Evolutionary conservation across 2,888 invertebrate species (phyloP).

Genomic region (Drosophila austrosaltans): DNA sequence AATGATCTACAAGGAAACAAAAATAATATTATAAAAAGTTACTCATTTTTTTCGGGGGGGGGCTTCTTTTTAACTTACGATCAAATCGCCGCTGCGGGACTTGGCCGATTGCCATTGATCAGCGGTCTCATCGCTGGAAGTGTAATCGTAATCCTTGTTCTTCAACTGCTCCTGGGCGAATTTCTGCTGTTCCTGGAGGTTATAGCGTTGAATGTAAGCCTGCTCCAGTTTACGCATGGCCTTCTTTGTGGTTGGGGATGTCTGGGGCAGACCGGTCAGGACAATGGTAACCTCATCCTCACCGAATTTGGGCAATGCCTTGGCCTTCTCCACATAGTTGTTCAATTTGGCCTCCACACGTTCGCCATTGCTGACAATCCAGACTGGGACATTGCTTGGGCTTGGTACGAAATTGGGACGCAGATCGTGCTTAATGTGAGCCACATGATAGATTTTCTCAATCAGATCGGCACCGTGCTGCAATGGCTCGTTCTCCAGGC

Average conservation of each 20-base stretch:
- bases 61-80: constrained; percentile 60
- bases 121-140: constrained; percentile 70
- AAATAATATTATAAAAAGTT: neutral
- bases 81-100: constrained; percentile 67
- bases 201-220: constrained; percentile 78
- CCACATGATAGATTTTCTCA: constrained; percentile 69
- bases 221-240: constrained; percentile 64
- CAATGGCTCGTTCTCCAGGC: constrained; percentile 70
- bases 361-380: constrained; percentile 70
- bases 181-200: constrained; percentile 62
- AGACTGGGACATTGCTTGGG: constrained; percentile 71
- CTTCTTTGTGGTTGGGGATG: constrained; percentile 64
- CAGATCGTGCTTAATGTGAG: constrained; percentile 63
- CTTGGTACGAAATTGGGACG: constrained; percentile 74
- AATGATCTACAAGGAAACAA: constrained; percentile 56
- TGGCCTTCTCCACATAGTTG: constrained; percentile 68
- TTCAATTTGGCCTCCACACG: constrained; percentile 64
- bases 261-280: constrained; percentile 78
- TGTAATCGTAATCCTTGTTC: constrained; percentile 52
- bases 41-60: neutral
- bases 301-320: constrained; percentile 57
- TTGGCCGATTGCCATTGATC: constrained; percentile 60
- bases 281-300: constrained; percentile 80
- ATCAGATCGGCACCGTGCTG: constrained; percentile 71
- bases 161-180: constrained; percentile 43